Evolutionary conservation across 2,113 vertebrate species (phyloP).

Genomic region (Sprattus sprattus): DNA sequence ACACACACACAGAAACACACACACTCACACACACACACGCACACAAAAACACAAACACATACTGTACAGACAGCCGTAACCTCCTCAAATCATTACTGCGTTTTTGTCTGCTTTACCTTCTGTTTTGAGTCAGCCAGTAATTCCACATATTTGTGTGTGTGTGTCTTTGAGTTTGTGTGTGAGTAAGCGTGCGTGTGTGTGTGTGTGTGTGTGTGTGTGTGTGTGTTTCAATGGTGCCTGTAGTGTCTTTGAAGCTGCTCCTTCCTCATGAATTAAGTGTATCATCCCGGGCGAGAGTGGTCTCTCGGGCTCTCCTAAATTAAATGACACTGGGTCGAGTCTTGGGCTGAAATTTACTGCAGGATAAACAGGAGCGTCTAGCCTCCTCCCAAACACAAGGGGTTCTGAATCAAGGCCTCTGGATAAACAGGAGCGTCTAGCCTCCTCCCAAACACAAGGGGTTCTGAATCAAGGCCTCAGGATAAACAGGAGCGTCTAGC

Average conservation of each 20-base stretch:
- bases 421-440: background rate
- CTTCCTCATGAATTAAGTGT: background rate
- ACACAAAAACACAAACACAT: conserved; percentile 8
- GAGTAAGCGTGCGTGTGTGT: no score
- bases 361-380: background rate
- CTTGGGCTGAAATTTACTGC: background rate
- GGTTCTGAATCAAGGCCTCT: background rate
- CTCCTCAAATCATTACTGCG: no score
- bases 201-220: background rate
- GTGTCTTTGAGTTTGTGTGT: no score
- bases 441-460: background rate
- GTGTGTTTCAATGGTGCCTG: background rate
- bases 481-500: background rate
- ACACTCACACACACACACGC: conserved; percentile 8
- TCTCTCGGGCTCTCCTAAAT: background rate
- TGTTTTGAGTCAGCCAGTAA: no score
- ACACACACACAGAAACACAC: conserved; percentile 6
- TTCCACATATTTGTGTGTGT: background rate
- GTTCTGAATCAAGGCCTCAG: background rate
- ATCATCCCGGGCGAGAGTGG: background rate
- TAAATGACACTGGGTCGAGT: background rate
- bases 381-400: background rate
- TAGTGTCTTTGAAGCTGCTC: background rate
- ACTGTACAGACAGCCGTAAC: no score
- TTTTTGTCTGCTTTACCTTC: no score